These are phyloP conservation scores for Andrena praecox DNA, from an alignment of 2,888 invertebrate genomes.

Conservation along the genomic window DNA sequence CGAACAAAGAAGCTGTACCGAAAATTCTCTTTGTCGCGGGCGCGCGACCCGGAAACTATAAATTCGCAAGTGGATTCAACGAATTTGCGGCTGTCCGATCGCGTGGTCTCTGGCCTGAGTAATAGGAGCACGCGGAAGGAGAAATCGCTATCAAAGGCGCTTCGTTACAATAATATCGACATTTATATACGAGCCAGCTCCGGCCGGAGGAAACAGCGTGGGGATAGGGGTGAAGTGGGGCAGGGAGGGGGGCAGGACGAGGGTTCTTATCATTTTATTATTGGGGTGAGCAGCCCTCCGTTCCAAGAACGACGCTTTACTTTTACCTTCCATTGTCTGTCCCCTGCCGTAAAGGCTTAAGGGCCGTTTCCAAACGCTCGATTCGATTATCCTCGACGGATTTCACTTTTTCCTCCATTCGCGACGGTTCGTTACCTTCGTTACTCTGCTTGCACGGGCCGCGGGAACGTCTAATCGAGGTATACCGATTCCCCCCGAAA, in stretches of 20 bases:
- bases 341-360: conserved; percentile 66
- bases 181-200: conserved; percentile 80
- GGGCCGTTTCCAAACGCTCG: conserved; percentile 75
- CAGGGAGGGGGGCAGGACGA: conserved; percentile 58
- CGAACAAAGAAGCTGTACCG: neutral
- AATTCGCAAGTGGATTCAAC: conserved; percentile 48
- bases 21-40: conserved; percentile 24
- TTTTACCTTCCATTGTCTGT: conserved; percentile 76
- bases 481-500: neutral
- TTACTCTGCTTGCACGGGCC: conserved; percentile 1
- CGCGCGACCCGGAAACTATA: conserved; percentile 40
- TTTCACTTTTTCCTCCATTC: conserved; percentile 44
- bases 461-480: conserved; percentile 45
- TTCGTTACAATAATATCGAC: conserved; percentile 83
- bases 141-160: conserved; percentile 79
- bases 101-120: conserved; percentile 35
- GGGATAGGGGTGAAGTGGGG: conserved; percentile 57
- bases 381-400: conserved; percentile 73
- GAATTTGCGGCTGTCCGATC: conserved; percentile 60
- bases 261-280: conserved; percentile 80
- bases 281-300: conserved; percentile 73
- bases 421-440: conserved; percentile 54
- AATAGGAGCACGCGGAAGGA: conserved; percentile 48
- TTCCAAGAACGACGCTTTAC: conserved; percentile 76
- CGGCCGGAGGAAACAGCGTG: conserved; percentile 58